A percentile compares a stretch with the other conserved stretches of the same genome.
phyloP scores from a whole-genome alignment of 2,797 vertebrate genomes.

The Urocyon cinereoargenteus region DNA sequence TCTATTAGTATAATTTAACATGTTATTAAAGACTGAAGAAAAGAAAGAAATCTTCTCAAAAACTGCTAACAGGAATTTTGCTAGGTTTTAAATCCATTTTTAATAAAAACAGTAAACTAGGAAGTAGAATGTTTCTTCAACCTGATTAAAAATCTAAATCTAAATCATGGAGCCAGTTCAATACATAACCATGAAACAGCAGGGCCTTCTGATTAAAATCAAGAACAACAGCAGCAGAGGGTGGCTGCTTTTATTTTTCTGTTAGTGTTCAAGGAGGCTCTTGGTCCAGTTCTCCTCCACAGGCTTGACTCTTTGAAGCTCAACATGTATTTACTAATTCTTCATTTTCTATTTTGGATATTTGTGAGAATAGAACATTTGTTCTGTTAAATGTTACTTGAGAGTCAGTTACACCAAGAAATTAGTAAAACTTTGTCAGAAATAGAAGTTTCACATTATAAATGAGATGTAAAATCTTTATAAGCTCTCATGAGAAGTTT shows the following conservation, averaged over 20 bases:
- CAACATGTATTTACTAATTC: background rate
- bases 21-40: background rate
- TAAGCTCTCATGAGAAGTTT: background rate
- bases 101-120: background rate
- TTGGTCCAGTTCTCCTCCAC: background rate
- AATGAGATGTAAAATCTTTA: background rate
- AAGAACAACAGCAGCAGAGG: background rate
- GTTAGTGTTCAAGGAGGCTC: background rate
- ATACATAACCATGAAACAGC: background rate
- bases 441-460: background rate
- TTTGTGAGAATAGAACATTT: background rate
- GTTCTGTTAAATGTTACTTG: background rate
- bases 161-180: background rate
- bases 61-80: background rate
- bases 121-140: background rate
- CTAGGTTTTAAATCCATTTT: slow-evolving; percentile 1
- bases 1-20: background rate
- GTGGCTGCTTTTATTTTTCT: background rate
- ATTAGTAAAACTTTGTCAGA: background rate
- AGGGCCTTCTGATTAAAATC: background rate
- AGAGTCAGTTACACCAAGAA: background rate
- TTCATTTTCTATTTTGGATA: background rate
- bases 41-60: background rate
- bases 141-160: slow-evolving; percentile 48
- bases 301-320: background rate